Evolutionary conservation across 2,888 invertebrate species (phyloP), one percentile per base, ranked within the genome.

Genomic region (Drosophila mimica): DNA sequence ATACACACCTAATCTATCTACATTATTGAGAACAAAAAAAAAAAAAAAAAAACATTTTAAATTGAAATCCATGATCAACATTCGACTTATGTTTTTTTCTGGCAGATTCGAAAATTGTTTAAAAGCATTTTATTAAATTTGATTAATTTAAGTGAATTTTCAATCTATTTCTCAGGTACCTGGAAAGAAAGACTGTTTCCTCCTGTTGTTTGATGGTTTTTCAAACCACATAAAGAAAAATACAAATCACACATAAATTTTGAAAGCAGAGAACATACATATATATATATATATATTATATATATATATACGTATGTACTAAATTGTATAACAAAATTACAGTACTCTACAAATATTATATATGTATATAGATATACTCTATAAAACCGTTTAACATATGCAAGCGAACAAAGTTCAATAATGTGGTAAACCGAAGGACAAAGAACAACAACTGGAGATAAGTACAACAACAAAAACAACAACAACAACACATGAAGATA

Each of bases 161-260:
- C 66, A 38, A 60, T 87, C 62, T 81, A 72, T 78, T 89, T 71
- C 51, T 5, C 79, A 93, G 93, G 93, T 93, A 93, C 93, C 93
- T 93, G 93, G 93, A 92, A 92, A 92, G 93, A 93, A 93, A 93
- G 93, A 93, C 93, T 93, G 93, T 93, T 91, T 93, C 92, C 91
- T 93, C 92, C 89, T 92, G 93, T 92, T 92, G 93, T 92, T 92
- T 92, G 90, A 92, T 92, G 93, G 92, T 92, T 89, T 92, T 92
- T 75, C 93, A 92, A 92, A 92, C 93, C 89, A 91, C 93, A 78
- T 92, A 90, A 91, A 79, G 68, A 76, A 73, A 60, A 57, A 51
- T 30, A 57, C 46, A 53, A 70, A 71, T 56, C 51, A 66, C 61
- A 74, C 38, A 73, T 56, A 49, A 63, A 52, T 64, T 36, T 48